Percentiles rank a stretch among this genome's conserved stretches.
Conservation (phyloP, 2,113 vertebrate genomes). For the Menidia beryllina region DNA sequence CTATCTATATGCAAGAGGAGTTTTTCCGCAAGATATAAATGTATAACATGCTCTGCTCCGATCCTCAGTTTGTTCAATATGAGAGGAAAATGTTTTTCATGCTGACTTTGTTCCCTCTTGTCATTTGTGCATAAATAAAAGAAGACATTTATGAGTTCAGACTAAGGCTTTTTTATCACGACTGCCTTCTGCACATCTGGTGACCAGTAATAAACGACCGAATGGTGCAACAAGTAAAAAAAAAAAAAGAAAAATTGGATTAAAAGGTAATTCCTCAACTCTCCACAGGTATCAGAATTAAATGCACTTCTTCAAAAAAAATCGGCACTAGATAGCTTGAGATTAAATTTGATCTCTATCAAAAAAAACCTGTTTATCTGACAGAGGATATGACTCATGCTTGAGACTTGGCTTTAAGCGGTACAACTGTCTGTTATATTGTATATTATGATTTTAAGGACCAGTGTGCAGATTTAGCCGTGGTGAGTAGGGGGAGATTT, state of each 20-base stretch:
- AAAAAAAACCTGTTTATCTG: conserved; percentile 29
- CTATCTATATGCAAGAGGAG: conserved; percentile 1
- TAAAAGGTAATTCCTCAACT: background rate
- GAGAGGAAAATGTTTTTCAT: conserved; percentile 18
- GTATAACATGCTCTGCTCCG: conserved; percentile 12
- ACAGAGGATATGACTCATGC: conserved; percentile 46
- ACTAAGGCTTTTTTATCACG: conserved; percentile 64
- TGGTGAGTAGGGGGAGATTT: conserved; percentile 30
- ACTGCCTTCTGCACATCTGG: conserved; percentile 46
- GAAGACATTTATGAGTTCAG: conserved; percentile 50
- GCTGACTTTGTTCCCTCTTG: conserved; percentile 47
- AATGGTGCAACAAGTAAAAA: conserved; percentile 45
- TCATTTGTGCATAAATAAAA: conserved; percentile 54
- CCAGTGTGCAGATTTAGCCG: conserved; percentile 29
- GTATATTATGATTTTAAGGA: conserved; percentile 23
- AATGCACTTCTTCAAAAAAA: too few relatives aligned
- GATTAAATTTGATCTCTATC: conserved; percentile 18
- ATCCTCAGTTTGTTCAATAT: conserved; percentile 34
- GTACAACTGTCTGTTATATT: conserved; percentile 27
- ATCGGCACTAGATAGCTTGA: too few relatives aligned
- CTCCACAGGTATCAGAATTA: background rate
- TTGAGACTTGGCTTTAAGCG: conserved; percentile 28
- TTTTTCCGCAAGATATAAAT: background rate
- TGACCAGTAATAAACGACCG: conserved; percentile 47
- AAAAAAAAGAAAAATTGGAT: conserved; percentile 19